phyloP scores from a whole-genome alignment of 2,888 invertebrate species.

The Xanthostigma xanthostigma region DNA sequence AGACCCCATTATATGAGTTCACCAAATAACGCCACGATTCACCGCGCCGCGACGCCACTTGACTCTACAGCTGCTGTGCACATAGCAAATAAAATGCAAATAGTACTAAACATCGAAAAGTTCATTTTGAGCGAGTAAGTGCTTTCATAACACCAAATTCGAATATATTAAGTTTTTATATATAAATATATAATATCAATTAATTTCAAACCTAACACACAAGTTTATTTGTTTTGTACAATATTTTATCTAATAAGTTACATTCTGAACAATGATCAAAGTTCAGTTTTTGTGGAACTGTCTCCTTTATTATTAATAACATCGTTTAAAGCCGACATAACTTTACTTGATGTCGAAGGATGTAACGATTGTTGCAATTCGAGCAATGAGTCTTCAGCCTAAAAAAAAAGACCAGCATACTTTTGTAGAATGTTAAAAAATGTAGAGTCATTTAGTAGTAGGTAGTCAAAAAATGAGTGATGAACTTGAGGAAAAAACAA shows the following conservation, averaged over 20 bases:
- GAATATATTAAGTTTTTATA: no score
- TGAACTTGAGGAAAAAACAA: slow-evolving; percentile 1
- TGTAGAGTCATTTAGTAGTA: not conserved
- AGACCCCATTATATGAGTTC: no score
- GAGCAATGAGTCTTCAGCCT: slow-evolving; percentile 66
- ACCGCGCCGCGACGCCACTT: no score
- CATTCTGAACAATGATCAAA: slow-evolving; percentile 17
- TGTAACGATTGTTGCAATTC: slow-evolving; percentile 51
- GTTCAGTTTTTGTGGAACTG: slow-evolving; percentile 15
- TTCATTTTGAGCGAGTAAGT: no score
- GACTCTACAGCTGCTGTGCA: no score
- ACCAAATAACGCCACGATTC: no score
- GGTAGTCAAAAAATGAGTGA: not conserved
- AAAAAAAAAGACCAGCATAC: slow-evolving; percentile 18
- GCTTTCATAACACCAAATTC: no score
- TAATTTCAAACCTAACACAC: no score
- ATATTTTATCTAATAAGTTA: slow-evolving; percentile 10
- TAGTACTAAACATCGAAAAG: no score
- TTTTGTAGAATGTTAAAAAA: slow-evolving; percentile 2
- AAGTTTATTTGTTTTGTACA: no score
- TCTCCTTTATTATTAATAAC: slow-evolving; percentile 1
- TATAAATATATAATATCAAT: no score
- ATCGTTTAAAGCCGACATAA: slow-evolving; percentile 29
- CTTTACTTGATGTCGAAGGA: slow-evolving; percentile 36
- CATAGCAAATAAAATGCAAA: no score